phyloP scores from a whole-genome alignment of 1,140 invertebrate genomes.

The honey bee (Apis mellifera) region Amel_HAv3.1 CM009941.2:10683501-10684000 shows the following conservation, averaged over 20 bases:
- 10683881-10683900: too few species aligned
- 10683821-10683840: neutral
- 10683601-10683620: slow-evolving; percentile 21
- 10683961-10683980: too few species aligned
- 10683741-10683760: neutral
- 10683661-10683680: neutral
- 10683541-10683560: slow-evolving; percentile 56
- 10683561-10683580: slow-evolving; percentile 59
- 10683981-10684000: neutral
- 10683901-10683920: too few species aligned
- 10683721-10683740: neutral
- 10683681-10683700: neutral
- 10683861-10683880: neutral
- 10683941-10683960: too few species aligned
- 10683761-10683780: too few species aligned
- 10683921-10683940: too few species aligned
- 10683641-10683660: slow-evolving; percentile 20
- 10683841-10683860: neutral
- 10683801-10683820: too few species aligned
- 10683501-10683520: slow-evolving; percentile 5
- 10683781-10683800: too few species aligned
- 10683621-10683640: slow-evolving; percentile 14
- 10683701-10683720: neutral
- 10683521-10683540: neutral
- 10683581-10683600: slow-evolving; percentile 44